Base-by-base conservation (phyloP, 1,140 invertebrate genomes). In the Vanessa tameamea region DNA sequence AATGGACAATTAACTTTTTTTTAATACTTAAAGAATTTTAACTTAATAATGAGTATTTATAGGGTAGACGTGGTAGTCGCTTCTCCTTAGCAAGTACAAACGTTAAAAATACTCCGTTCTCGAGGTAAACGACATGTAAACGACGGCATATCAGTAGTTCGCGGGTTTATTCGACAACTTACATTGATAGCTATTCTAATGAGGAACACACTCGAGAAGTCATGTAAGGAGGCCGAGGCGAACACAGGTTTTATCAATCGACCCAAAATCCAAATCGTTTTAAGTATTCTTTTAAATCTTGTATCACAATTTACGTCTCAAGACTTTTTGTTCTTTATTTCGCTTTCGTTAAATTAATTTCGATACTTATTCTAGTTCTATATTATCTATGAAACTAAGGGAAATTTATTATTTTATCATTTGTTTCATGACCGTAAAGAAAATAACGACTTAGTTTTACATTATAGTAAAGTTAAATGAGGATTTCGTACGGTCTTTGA, bases 161-260 rank as follows among this genome's bases (percentile, higher is more conserved):
- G 81, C 82, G 83, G 88, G 89, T 89, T 91, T 91, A 91, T 90
- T 90, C 89, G 87, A 82, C 78, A 85, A 86, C 80, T 86, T 82
- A 80, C 83, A 83, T 82, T 83, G 90, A 92, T 92, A 92, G 81
- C 86, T 89, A 92, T 92, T 92, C 89, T 92, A 92, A 92, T 92
- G 88, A 92, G 84, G 81, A 80, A 68, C 79, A 80, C 79, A 81
- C 80, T 82, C 81, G 78, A 88, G 85, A 88, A 85, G 78, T 76
- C 79, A 76, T 68, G 81, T 86, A 92, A 92, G 79, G 85, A 90
- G 90, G 88, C 81, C 90, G 89, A 90, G 87, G 89, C 83, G 79
- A 88, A 86, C 70, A 64, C 68, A 55, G 51, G 70, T 73, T 76
- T 78, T 78, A 78, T 78, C 77, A 69, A 55, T 53, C 73, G 73